Evolutionary conservation across 2,113 vertebrate species (phyloP).

Genomic region (Paratilapia polleni): DNA sequence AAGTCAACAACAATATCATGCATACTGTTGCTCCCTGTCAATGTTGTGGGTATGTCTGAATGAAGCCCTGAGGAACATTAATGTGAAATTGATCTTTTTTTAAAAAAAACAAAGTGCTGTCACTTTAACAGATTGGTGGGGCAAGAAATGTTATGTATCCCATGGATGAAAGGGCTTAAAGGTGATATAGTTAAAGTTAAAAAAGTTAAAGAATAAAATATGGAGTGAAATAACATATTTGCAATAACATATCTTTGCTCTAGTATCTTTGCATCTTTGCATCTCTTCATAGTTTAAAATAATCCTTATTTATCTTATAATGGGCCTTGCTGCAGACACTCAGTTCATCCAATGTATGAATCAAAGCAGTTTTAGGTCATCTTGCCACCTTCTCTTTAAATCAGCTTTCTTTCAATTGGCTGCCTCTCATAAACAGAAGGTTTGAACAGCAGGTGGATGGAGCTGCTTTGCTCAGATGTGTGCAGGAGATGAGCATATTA

Average conservation of each 20-base stretch:
- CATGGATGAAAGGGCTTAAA: too few relatives aligned
- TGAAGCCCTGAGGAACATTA: background rate
- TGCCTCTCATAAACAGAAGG: background rate
- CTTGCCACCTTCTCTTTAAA: background rate
- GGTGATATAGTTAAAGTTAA: too few relatives aligned
- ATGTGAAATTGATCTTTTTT: background rate
- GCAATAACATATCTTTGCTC: too few relatives aligned
- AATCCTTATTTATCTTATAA: background rate
- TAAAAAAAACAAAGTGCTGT: background rate
- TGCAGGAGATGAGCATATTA: too few relatives aligned
- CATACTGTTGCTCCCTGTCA: background rate
- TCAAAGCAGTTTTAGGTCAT: background rate
- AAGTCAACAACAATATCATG: too few relatives aligned
- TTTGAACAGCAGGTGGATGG: background rate
- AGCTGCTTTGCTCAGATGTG: background rate
- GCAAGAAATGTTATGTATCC: background rate
- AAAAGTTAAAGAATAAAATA: too few relatives aligned
- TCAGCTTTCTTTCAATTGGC: background rate
- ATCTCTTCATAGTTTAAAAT: background rate
- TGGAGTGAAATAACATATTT: too few relatives aligned
- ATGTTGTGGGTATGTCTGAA: background rate
- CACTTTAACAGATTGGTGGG: background rate
- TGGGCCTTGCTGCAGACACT: background rate
- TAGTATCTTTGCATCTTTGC: too few relatives aligned
- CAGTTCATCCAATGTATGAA: background rate